A percentile compares a stretch with the other conserved stretches of the same genome.
These are phyloP conservation scores for Coecobrya sp. DNA, from an alignment of 2,888 invertebrate species.

Conservation along the genomic window DNA sequence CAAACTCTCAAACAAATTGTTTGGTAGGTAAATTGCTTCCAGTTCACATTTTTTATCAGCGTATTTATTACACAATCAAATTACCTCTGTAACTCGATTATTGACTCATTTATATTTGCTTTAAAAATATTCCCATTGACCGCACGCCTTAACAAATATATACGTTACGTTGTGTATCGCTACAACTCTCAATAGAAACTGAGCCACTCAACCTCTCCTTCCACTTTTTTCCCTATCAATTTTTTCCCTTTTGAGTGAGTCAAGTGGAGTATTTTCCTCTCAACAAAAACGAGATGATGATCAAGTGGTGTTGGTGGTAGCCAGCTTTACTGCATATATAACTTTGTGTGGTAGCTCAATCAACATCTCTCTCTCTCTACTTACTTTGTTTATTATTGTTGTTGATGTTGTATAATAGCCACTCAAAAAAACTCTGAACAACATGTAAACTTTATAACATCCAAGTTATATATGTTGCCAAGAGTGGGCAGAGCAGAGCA, in stretches of 20 bases:
- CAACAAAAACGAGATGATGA: neutral
- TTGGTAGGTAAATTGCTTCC: no score
- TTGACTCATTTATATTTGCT: no score
- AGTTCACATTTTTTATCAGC: no score
- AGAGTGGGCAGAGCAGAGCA: neutral
- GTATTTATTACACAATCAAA: no score
- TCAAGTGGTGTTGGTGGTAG: neutral
- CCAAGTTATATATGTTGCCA: neutral
- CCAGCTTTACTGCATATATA: no score
- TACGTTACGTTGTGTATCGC: neutral
- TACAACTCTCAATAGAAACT: neutral
- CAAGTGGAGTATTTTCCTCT: neutral
- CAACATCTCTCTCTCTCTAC: neutral
- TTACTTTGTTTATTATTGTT: slow-evolving; percentile 56
- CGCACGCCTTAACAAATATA: neutral
- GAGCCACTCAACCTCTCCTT: neutral
- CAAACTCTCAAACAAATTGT: no score
- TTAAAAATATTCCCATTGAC: no score
- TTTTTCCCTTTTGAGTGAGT: neutral
- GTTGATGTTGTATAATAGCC: slow-evolving; percentile 47
- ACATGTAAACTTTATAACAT: neutral
- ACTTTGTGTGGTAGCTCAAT: slow-evolving; percentile 30
- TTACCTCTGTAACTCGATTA: no score
- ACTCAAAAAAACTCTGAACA: neutral
- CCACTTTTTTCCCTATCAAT: slow-evolving; percentile 13